Base-by-base conservation (phyloP, 2,888 invertebrate species). In the Chouioia cunea region DNA sequence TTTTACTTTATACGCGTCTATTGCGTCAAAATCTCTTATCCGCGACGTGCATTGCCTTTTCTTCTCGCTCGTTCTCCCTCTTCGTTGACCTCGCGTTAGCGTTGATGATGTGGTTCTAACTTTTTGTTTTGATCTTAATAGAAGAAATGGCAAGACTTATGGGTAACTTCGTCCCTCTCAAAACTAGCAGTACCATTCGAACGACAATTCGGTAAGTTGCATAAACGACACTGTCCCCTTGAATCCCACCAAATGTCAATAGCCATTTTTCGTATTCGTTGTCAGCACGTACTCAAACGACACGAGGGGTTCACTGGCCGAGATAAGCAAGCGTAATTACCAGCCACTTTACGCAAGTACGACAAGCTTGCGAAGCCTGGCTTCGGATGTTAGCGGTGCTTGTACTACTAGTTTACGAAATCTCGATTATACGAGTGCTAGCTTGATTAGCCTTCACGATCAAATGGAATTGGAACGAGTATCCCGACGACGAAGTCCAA, bases 71-170 rank as follows among this genome's bases (percentile, higher is more conserved):
- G n/a, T 16, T 50, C 4, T 50, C 20, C 20, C 52, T 8, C 20
- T 22, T 20, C 22, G 52, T 12, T 6, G 52, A 16, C 52, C 4
- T n/a, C n/a, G 52, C 52, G 52, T 14, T 8, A 57, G 12, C 22
- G 14, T 22, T 22, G 4, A n/a, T 12, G 47, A n/a, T 23, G 20
- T 50, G 16, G 14, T 59, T 4, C 6, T 20, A 65, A 63, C 14
- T 20, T 27, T 47, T 63, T 44, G 50, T 62, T 44, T 56, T 47
- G 27, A 2, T 62, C 50, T 10, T 22, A 71, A 77, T 87, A 95
- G 95, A 94, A 87, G 94, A 95, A 88, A 90, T 94, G 87, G 92
- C 92, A 77, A 91, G 91, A 76, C 89, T 94, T 79, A 91, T 91
- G 80, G 90, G 92, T 80, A 93, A 93, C 70, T 95, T 94, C 92